Base-by-base conservation (phyloP, 2,888 invertebrate species). In the Ceramica pisi region DNA sequence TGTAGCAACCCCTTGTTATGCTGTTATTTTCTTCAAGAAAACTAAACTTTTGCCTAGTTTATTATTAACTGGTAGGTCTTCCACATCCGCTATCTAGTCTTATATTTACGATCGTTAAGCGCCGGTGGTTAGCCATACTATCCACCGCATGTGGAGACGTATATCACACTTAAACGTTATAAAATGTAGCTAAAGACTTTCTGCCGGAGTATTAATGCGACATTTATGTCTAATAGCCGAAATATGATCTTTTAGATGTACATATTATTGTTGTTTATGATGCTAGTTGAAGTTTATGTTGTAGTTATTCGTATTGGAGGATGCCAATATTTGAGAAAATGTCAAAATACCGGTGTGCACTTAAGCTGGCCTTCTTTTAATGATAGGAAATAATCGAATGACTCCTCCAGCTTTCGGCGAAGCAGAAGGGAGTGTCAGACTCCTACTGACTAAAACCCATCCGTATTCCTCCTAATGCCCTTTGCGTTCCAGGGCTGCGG, bases 131-230 rank as follows among this genome's bases (percentile, higher is more conserved):
- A 67, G 71, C 55, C 31, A 31, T 48, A 66, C 66, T 31, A 67
- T 35, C 67, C 31, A 23, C 16, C 48, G 21, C 56, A 56, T 55
- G 10, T 16, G 67, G 41, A 48, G 16, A 50, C 55, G 23, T 72
- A 44, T 50, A 44, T 72, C 14, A 50, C 67, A 75, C 76, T 50
- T 56, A 56, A 67, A 72, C 44, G 56, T 56, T 72, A 67, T 56
- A 56, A 72, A 72, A 56, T 75, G 41, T 14, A n/a, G 23, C 19
- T 10, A 19, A 44, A 23, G 23, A 55, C n/a, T 56, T 44, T 56
- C 44, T 50, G 23, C 12, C 5, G 8, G 31, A 48, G 35, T 50
- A 46, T 26, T 21, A 21, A 21, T 66, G 35, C 26, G 76, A 57
- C n/a, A 67, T 75, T 56, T 75, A 56, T 65, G 31, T 31, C 12